Evolutionary conservation across 2,797 vertebrate species (phyloP).

Genomic region (Thalassophryne amazonica): DNA sequence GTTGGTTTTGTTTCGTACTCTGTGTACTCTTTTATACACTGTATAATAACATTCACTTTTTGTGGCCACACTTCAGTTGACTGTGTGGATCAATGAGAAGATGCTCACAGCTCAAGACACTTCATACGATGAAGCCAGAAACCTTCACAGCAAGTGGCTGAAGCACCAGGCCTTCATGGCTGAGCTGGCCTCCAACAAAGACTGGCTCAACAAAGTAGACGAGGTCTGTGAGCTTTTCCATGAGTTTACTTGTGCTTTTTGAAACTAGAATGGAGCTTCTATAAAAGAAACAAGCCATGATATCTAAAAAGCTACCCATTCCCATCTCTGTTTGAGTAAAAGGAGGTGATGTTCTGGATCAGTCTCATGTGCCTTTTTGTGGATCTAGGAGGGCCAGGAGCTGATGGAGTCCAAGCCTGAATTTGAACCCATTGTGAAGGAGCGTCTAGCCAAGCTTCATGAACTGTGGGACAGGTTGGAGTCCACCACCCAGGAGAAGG

Average conservation of each 20-base stretch:
- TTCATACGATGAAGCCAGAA: constrained; percentile 87
- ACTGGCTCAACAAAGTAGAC: constrained; percentile 89
- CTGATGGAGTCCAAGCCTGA: constrained; percentile 85
- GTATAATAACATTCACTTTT: not conserved
- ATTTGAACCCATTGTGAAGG: constrained; percentile 75
- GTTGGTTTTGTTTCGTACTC: no score
- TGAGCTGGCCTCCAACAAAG: constrained; percentile 89
- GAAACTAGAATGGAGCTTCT: not conserved
- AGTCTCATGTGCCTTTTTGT: not conserved
- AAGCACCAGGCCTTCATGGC: constrained; percentile 96
- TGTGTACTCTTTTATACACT: no score
- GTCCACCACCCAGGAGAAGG: constrained; percentile 83
- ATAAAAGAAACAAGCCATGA: no score
- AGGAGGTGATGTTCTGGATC: no score
- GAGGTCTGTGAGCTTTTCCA: constrained; percentile 71
- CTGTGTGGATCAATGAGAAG: constrained; percentile 97
- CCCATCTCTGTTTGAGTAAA: no score
- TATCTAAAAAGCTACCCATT: not conserved
- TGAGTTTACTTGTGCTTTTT: no score
- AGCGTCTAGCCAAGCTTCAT: constrained; percentile 80
- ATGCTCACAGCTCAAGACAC: constrained; percentile 93
- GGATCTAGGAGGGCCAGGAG: constrained; percentile 85
- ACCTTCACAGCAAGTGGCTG: constrained; percentile 94
- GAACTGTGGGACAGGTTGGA: constrained; percentile 85
- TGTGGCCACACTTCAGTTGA: constrained; percentile 75